Evolutionary conservation across 1,140 invertebrate genomes (phyloP).

Genomic region (Acyrthosiphon pisum): DNA sequence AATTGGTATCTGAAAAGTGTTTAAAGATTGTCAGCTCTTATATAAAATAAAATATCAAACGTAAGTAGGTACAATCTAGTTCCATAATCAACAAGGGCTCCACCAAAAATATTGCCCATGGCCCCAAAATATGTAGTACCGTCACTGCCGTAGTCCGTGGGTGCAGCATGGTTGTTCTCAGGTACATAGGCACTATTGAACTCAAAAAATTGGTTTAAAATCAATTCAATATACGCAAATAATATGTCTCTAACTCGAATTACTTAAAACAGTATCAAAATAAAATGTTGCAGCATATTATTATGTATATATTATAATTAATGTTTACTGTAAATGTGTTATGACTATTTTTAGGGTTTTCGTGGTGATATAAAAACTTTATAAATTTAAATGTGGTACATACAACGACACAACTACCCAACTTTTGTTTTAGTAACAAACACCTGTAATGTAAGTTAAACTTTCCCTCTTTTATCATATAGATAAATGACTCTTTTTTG

Average conservation of each 20-base stretch:
- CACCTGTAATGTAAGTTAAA: conserved; percentile 47
- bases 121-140: no score
- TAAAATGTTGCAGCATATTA: not conserved
- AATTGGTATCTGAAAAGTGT: no score
- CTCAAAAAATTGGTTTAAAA: not conserved
- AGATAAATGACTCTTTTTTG: conserved; percentile 34
- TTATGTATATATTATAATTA: no score
- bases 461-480: not conserved
- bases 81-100: no score
- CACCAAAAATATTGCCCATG: no score
- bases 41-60: no score
- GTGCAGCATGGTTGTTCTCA: not conserved
- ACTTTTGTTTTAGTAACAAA: conserved; percentile 48
- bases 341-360: not conserved
- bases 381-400: not conserved
- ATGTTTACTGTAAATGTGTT: not conserved
- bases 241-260: not conserved
- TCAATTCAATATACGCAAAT: not conserved
- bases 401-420: not conserved
- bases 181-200: not conserved
- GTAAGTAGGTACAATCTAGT: no score
- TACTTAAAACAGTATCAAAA: not conserved
- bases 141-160: no score
- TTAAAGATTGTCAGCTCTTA: no score
- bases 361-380: conserved; percentile 33